Evolutionary conservation across 1,140 invertebrate species (phyloP), one percentile per base, ranked within the genome.

Genomic region (Temnothorax longispinosus): DNA sequence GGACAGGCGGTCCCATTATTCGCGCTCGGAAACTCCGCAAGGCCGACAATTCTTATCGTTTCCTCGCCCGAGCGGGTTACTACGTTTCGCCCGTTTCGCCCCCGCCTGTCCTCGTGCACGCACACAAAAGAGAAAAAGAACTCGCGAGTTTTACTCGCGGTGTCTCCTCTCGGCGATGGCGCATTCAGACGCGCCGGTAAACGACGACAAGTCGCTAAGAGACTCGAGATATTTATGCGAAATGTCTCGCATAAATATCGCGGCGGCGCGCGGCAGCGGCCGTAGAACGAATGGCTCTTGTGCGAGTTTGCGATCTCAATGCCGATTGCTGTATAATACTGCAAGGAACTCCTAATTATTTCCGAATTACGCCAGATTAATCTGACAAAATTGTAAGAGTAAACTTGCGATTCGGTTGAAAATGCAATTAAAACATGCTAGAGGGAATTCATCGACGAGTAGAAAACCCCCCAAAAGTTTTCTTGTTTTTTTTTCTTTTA

Each of bases 201-300:
- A 80, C 38, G 52, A 47, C 77, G 77, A 80, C 77, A 80, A 80
- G 62, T 80, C 62, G 62, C 77, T 80, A 67, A 67, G 77, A 67
- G 77, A 80, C 62, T 80, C 77, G 76, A 18, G 47, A 80, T 80
- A 80, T 65, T 65, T 65, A 80, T 44, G 77, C 62, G 35, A 69
- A 78, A 69, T 69, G 64, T 67, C 38, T 44, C 38, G 41, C 38
- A 7, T 67, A 67, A 67, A 41, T 65, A 65, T 0, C 38, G 35
- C 64, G 38, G 27, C 27, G 27, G 27, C 27, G 27, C 27, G 27
- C 27, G 27, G 27, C 64, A 38, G n/a, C 41, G n/a, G 11, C 64
- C 38, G 64, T 32, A 32, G 76, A 7, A 67, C 47, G 38, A 80
- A 69, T 1, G 47, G 27, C 77, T 54, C n/a, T 54, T 41, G 44